Base-by-base conservation (phyloP, 2,888 invertebrate species). In the Parascotia fuliginaria region DNA sequence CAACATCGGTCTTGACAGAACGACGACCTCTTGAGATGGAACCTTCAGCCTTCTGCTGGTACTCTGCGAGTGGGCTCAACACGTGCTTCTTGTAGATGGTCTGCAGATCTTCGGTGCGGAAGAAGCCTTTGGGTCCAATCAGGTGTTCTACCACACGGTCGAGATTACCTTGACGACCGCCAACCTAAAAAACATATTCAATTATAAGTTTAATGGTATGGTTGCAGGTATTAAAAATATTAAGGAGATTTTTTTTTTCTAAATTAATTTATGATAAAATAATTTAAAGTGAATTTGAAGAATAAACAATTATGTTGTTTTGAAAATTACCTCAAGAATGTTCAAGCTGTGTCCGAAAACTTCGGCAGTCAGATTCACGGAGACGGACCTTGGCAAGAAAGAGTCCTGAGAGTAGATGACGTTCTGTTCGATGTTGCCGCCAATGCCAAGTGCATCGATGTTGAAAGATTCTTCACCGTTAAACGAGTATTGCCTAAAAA, bases 321-420 rank as follows among this genome's bases (percentile, higher is more conserved):
- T n/a, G n/a, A n/a, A n/a, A n/a, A n/a, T 81, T 51, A 96, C 92
- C 84, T 97, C 96, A 27, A 97, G 83, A 37, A 97, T 87, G 74
- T 97, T 97, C 75, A 96, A 93, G 39, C 93, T 94, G 48, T 95
- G 95, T 16, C 97, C 97, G 68, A 97, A 97, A 0, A 97, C 65
- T 76, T 96, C 95, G 0, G 95, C 93, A 0, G 96, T 97, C 0
- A 97, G 73, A 84, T 97, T 97, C 5, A 96, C 66, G 45, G 92
- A 93, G 0, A 92, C 92, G 0, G 96, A 95, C 9, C 97, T 93
- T 0, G 97, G 97, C 2, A 97, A 73, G 85, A 95, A 97, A 0
- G 96, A 96, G 73, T 95, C 95, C 73, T 97, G 97, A 0, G 97
- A 97, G 87, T 95, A 97, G 71, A 97, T 96, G 1, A 97, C 89